Conservation (phyloP, 2,113 vertebrate species). For the Cottus gobio region DNA sequence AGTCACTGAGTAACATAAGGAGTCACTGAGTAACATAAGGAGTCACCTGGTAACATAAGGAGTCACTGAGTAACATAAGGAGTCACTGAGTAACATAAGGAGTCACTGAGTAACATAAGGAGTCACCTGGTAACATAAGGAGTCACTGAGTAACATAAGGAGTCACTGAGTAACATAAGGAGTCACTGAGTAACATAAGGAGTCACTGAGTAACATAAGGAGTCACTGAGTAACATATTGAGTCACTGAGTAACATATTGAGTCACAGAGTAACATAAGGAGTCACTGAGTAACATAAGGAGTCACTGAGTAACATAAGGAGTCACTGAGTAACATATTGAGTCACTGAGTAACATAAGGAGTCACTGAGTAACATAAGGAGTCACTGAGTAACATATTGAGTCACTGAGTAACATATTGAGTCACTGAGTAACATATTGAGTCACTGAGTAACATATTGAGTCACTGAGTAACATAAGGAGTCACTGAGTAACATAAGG, state of each 20-base stretch:
- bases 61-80: neutral
- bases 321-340: neutral
- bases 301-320: neutral
- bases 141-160: too few relatives aligned
- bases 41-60: too few relatives aligned
- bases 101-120: neutral
- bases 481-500: neutral
- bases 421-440: neutral
- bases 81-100: neutral
- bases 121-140: neutral
- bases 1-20: neutral
- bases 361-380: neutral
- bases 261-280: neutral
- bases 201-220: neutral
- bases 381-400: too few relatives aligned
- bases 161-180: too few relatives aligned
- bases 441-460: neutral
- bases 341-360: neutral
- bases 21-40: too few relatives aligned
- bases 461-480: neutral
- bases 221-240: neutral
- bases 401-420: neutral
- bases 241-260: neutral
- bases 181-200: too few relatives aligned
- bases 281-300: neutral